Evolutionary conservation across 2,888 invertebrate genomes (phyloP).

Genomic region (Trissonchulus sp.): DNA sequence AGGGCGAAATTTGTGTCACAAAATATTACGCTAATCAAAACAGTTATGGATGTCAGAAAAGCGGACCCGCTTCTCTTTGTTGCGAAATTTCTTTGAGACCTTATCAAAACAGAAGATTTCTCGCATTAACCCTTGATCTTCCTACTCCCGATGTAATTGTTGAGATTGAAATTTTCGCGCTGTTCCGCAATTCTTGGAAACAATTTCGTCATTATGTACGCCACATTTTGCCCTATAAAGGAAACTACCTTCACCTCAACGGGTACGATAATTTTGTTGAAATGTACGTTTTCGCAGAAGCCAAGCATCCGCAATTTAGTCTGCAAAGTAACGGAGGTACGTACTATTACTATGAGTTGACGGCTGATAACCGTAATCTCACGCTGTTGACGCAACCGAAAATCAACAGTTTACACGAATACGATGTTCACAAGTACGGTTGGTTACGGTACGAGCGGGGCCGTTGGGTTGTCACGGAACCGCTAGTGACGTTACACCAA

Average conservation of each 20-base stretch:
- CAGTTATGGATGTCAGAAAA: conserved; percentile 14
- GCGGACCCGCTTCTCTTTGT: conserved; percentile 40
- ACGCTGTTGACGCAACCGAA: too few species aligned
- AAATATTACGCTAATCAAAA: conserved; percentile 8
- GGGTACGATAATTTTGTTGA: conserved; percentile 15
- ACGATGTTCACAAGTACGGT: not conserved
- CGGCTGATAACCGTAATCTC: too few species aligned
- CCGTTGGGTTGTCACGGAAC: not conserved
- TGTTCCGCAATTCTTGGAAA: not conserved
- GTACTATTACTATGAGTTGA: conserved; percentile 8
- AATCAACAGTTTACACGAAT: conserved; percentile 13
- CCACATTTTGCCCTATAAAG: not conserved
- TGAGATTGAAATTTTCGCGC: conserved; percentile 7
- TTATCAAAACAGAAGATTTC: conserved; percentile 32
- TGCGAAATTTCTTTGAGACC: conserved; percentile 43
- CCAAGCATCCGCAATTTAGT: conserved; percentile 1
- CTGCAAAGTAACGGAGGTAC: not conserved
- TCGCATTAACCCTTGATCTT: not conserved
- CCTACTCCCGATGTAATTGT: not conserved
- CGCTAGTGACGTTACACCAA: not conserved
- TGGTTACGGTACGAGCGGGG: conserved; percentile 10
- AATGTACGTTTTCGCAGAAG: conserved; percentile 12
- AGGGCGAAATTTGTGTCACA: too few species aligned
- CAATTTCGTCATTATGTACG: not conserved
- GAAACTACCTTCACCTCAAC: conserved; percentile 13